Evolutionary conservation across 2,888 invertebrate species (phyloP), one percentile per base, ranked within the genome.

Genomic region (Pteria penguin): DNA sequence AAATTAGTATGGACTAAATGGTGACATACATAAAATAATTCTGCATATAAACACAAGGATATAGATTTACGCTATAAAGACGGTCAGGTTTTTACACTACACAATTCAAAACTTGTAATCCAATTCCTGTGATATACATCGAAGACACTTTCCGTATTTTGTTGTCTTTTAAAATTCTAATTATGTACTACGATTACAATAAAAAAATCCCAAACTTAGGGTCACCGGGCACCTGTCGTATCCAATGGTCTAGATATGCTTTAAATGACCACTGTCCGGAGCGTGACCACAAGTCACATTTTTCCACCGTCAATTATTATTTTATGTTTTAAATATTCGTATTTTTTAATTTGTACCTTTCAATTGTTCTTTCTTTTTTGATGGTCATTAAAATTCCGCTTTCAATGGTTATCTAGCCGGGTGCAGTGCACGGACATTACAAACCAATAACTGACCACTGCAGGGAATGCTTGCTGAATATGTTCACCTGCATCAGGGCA

Each of bases 401-500:
- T 45, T n/a, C n/a, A n/a, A n/a, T n/a, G n/a, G n/a, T n/a, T n/a
- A n/a, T 8, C 45, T 8, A 45, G 45, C 45, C 8, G 11, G 45
- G 45, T 18, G 45, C 11, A 45, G 45, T 45, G 45, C 45, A 45
- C 8, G 45, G 45, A 45, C 45, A 45, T 8, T 18, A 18, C 45
- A 18, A 18, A 45, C 45, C 8, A 45, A 45, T 14, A 45, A 45
- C 45, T 45, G 45, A 45, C 45, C 45, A 45, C 45, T 45, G 45
- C 45, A 45, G 45, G 45, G 45, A 45, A 45, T 45, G 45, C 45
- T 8, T 1, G 11, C 18, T 14, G 8, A 45, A 45, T 45, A 68
- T n/a, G 31, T 68, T 68, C 68, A 68, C 68, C 68, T 68, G 68
- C 68, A 55, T 68, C 54, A 58, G 68, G 68, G 68, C 68, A 68